Conservation (phyloP, 2,888 invertebrate species). For the Tiphia femorata region DNA sequence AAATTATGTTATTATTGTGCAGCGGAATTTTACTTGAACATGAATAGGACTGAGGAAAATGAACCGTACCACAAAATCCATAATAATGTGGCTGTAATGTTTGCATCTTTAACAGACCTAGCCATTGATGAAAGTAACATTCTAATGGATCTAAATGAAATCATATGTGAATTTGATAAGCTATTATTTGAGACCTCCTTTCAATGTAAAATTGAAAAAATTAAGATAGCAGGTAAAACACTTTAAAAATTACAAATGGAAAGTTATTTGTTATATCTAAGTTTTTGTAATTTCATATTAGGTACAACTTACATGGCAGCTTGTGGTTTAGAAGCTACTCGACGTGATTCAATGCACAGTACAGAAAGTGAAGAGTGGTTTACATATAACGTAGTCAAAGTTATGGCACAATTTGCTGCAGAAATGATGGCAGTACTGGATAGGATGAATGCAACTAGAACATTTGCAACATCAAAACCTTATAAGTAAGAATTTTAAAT, state of each 20-base stretch:
- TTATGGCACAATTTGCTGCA: constrained; percentile 80
- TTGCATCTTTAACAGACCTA: constrained; percentile 90
- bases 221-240: constrained; percentile 92
- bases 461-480: constrained; percentile 65
- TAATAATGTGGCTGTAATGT: constrained; percentile 93
- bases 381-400: constrained; percentile 69
- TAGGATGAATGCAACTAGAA: constrained; percentile 73
- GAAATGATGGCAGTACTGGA: constrained; percentile 79
- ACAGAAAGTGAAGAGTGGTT: constrained; percentile 52
- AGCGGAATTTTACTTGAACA: constrained; percentile 85
- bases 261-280: not conserved
- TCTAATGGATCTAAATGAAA: constrained; percentile 81
- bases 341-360: constrained; percentile 72
- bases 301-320: constrained; percentile 97
- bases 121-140: constrained; percentile 78
- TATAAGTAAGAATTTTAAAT: constrained; percentile 50
- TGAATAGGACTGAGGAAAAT: constrained; percentile 76
- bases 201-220: constrained; percentile 87
- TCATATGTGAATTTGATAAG: constrained; percentile 94
- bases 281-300: constrained; percentile 13
- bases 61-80: constrained; percentile 92
- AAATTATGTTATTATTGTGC: constrained; percentile 59
- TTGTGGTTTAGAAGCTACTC: constrained; percentile 86
- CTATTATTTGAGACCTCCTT: constrained; percentile 76
- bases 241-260: no score